Evolutionary conservation across 2,888 invertebrate genomes (phyloP).

Genomic region (Periphyllus acericola): DNA sequence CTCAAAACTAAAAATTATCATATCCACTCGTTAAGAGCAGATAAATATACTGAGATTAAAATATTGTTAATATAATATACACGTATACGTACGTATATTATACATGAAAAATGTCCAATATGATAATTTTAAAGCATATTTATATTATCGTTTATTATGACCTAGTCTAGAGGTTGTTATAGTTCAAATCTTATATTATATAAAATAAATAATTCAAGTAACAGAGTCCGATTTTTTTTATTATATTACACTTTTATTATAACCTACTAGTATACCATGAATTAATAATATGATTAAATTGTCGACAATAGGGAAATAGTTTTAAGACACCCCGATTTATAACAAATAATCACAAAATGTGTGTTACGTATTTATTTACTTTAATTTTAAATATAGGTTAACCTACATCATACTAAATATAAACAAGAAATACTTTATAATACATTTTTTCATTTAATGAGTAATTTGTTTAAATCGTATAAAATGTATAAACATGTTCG

Average conservation of each 20-base stretch:
- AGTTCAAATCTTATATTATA: conserved; percentile 7
- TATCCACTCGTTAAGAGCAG: background rate
- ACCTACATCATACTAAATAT: no score
- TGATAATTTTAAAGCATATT: background rate
- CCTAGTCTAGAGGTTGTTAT: conserved; percentile 34
- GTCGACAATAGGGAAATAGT: background rate
- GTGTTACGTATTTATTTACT: no score
- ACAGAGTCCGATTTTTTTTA: conserved; percentile 14
- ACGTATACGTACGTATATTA: no score
- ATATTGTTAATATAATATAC: background rate
- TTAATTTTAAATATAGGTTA: no score
- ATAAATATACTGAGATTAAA: background rate
- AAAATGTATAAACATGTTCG: background rate
- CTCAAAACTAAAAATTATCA: background rate
- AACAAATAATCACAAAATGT: background rate
- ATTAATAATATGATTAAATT: background rate
- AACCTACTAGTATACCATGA: background rate
- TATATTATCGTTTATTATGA: background rate
- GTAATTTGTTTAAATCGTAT: no score
- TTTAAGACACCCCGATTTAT: background rate
- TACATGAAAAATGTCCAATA: background rate
- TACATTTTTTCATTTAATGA: no score
- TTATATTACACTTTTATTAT: background rate
- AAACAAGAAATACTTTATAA: no score
- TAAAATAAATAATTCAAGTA: conserved; percentile 25